Conservation (phyloP, 2,797 vertebrate genomes). For the Spizella passerina region DNA sequence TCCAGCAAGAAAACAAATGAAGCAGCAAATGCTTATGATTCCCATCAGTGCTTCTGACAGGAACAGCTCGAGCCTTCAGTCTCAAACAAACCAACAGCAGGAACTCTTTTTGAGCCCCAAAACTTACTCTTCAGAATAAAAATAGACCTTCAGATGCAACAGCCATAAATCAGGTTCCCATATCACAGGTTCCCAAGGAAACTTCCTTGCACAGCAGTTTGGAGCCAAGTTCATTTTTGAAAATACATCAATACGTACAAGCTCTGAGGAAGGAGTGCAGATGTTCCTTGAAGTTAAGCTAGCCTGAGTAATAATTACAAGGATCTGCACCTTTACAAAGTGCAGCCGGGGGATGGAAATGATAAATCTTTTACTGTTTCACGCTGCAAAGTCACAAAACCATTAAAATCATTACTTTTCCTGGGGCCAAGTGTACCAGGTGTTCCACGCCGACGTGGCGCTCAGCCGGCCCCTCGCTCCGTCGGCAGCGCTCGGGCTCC, state of each 20-base stretch:
- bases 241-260: not conserved
- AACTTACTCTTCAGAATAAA: not conserved
- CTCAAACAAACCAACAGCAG: not conserved
- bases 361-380: not conserved
- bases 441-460: fast-evolving
- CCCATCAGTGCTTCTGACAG: not conserved
- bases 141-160: not conserved
- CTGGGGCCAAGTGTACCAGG: fast-evolving
- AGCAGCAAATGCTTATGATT: not conserved
- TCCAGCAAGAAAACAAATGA: not conserved
- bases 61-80: not conserved
- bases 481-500: fast-evolving
- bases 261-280: not conserved
- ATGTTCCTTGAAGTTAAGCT: not conserved
- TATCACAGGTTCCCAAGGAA: not conserved
- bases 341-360: fast-evolving
- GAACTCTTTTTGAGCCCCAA: not conserved
- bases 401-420: not conserved
- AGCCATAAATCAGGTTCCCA: not conserved
- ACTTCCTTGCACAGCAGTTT: not conserved
- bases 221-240: not conserved
- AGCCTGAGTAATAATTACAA: not conserved
- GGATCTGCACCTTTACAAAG: not conserved
- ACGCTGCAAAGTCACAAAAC: not conserved
- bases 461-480: fast-evolving